phyloP scores from a whole-genome alignment of 2,113 vertebrate species.

The Malurus cyaneus region DNA sequence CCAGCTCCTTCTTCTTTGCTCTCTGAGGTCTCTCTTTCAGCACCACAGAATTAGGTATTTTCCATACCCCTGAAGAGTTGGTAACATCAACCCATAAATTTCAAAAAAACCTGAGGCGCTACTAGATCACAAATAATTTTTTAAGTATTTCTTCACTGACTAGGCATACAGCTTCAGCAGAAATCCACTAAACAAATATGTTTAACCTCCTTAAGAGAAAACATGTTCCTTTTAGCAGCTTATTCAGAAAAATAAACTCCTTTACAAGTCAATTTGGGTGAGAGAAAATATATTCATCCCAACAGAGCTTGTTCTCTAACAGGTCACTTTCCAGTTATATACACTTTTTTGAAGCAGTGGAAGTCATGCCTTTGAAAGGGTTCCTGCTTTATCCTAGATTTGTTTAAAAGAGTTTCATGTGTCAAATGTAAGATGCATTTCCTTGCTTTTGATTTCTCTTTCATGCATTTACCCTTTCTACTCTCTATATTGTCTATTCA shows the following conservation, averaged over 20 bases:
- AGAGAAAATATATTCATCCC: conserved; percentile 49
- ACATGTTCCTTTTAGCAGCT: conserved; percentile 23
- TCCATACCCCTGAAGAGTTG: conserved; percentile 28
- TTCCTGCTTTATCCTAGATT: conserved; percentile 26
- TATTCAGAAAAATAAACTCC: conserved; percentile 36
- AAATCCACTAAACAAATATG: conserved; percentile 39
- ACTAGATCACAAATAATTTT: conserved; percentile 53
- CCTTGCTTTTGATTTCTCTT: conserved; percentile 39
- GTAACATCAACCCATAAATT: conserved; percentile 43
- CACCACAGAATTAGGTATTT: conserved; percentile 20
- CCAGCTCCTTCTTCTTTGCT: background rate
- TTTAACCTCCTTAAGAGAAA: conserved; percentile 55
- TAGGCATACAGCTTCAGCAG: conserved; percentile 28
- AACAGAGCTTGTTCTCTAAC: conserved; percentile 22
- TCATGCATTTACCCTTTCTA: conserved; percentile 25
- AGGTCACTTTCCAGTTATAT: conserved; percentile 46
- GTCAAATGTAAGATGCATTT: background rate
- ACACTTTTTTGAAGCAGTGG: conserved; percentile 32
- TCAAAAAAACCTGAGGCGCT: conserved; percentile 33
- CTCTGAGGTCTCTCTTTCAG: background rate
- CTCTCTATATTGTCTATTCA: background rate
- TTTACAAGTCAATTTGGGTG: conserved; percentile 6
- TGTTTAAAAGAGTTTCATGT: conserved; percentile 21
- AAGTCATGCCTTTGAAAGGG: conserved; percentile 40
- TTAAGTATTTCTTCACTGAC: conserved; percentile 39